These are phyloP conservation scores for Peromyscus leucopus DNA, from an alignment of 2,113 vertebrate species.

Conservation along the genomic window DNA sequence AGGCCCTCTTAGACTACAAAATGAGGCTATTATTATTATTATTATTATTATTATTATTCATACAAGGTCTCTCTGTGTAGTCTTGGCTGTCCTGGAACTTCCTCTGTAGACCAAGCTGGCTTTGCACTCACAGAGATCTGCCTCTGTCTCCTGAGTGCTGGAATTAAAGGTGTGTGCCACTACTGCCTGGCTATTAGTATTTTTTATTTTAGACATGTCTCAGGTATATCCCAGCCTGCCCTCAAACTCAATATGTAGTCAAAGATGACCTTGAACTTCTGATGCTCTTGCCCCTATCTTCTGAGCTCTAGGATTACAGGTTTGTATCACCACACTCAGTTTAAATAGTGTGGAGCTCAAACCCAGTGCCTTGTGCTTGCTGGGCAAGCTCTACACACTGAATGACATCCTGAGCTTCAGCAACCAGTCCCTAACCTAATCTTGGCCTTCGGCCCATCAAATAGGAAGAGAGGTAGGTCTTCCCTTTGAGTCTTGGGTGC, in stretches of 20 bases:
- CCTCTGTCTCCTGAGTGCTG: neutral
- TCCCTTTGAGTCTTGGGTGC: neutral
- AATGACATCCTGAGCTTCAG: neutral
- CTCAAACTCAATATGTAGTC: neutral
- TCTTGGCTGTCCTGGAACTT: neutral
- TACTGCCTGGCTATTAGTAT: neutral
- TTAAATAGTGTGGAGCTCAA: neutral
- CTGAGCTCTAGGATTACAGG: neutral
- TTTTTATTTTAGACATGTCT: neutral
- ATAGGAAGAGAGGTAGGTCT: neutral
- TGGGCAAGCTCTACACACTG: neutral
- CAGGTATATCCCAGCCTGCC: neutral
- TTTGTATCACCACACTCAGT: neutral
- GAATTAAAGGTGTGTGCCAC: neutral
- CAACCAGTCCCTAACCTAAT: neutral
- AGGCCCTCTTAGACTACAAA: neutral
- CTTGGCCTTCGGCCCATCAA: neutral
- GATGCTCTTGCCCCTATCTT: neutral
- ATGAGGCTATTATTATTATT: neutral
- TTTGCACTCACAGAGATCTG: neutral
- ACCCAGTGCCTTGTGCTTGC: neutral
- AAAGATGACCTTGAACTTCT: neutral
- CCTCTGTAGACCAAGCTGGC: neutral
- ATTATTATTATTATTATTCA: neutral
- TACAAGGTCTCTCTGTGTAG: neutral